These are phyloP conservation scores for Dermatemys mawii DNA, from an alignment of 2,113 vertebrate species.

Conservation along the genomic window DNA sequence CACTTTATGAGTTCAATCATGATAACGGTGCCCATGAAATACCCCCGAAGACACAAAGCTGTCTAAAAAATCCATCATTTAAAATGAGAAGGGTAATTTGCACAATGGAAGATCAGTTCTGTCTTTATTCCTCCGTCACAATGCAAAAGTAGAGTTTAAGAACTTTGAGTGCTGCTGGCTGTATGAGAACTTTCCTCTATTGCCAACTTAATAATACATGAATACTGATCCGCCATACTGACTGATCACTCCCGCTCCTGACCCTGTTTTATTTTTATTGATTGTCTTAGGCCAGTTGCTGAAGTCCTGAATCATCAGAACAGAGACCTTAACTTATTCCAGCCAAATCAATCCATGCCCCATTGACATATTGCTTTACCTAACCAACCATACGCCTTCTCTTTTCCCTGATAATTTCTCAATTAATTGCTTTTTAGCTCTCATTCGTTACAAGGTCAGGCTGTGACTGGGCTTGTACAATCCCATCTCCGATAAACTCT, in stretches of 20 bases:
- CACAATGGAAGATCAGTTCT: background rate
- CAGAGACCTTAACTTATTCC: conserved; percentile 86
- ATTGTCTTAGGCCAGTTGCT: conserved; percentile 61
- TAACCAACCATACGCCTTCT: conserved; percentile 85
- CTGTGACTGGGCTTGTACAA: conserved; percentile 76
- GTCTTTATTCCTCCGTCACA: background rate
- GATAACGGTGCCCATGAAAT: background rate
- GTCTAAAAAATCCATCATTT: background rate
- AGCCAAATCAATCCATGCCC: conserved; percentile 86
- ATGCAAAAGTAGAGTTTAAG: conserved; percentile 30
- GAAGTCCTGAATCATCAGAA: conserved; percentile 82
- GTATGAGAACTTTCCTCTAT: conserved; percentile 57
- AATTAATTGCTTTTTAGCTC: conserved; percentile 90
- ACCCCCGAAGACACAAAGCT: background rate
- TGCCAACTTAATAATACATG: conserved; percentile 69
- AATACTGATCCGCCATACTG: conserved; percentile 13
- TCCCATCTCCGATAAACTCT: conserved; percentile 73
- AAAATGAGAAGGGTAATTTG: fast-evolving
- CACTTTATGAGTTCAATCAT: fast-evolving
- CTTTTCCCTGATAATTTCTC: conserved; percentile 86
- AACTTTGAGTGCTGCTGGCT: background rate
- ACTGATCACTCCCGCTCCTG: conserved; percentile 64
- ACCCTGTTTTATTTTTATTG: conserved; percentile 72
- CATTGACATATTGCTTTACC: conserved; percentile 89
- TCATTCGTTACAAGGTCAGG: conserved; percentile 88